Percentiles rank a stretch among this genome's conserved stretches.
Conservation (phyloP, 2,888 invertebrate genomes). For the Hirtodrosophila confusa region DNA sequence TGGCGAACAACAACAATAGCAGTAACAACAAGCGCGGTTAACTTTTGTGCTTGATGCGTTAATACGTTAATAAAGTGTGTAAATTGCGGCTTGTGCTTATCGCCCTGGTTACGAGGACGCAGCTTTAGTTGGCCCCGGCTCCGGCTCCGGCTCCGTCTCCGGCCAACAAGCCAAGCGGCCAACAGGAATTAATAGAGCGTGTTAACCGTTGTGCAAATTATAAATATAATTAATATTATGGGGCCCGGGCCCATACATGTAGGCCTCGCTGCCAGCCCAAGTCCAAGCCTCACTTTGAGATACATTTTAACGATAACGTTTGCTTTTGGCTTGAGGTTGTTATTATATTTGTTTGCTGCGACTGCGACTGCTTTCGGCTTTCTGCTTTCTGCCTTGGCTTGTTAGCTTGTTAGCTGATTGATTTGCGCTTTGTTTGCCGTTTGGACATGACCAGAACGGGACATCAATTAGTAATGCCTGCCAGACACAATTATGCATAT, state of each 20-base stretch:
- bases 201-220: conserved; percentile 81
- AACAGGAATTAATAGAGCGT: conserved; percentile 80
- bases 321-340: conserved; percentile 72
- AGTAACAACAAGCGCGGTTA: conserved; percentile 46
- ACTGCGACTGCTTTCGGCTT: conserved; percentile 25
- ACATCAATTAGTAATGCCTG: conserved; percentile 79
- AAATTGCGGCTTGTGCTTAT: conserved; percentile 79
- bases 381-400: conserved; percentile 31
- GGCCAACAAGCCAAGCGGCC: conserved; percentile 22
- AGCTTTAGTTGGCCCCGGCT: conserved; percentile 46
- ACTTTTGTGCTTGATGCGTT: conserved; percentile 74
- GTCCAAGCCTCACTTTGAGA: conserved; percentile 49
- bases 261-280: conserved; percentile 16
- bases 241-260: conserved; percentile 42
- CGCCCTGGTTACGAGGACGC: conserved; percentile 55
- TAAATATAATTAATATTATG: conserved; percentile 80
- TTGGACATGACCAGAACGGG: conserved; percentile 69
- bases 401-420: conserved; percentile 71
- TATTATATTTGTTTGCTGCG: conserved; percentile 29
- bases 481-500: conserved; percentile 75
- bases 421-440: conserved; percentile 76
- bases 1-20: conserved; percentile 47
- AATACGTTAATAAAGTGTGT: conserved; percentile 82
- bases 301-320: conserved; percentile 74
- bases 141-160: conserved; percentile 32